Base-by-base conservation (phyloP, 2,888 invertebrate species). In the Xiphydria camelus region DNA sequence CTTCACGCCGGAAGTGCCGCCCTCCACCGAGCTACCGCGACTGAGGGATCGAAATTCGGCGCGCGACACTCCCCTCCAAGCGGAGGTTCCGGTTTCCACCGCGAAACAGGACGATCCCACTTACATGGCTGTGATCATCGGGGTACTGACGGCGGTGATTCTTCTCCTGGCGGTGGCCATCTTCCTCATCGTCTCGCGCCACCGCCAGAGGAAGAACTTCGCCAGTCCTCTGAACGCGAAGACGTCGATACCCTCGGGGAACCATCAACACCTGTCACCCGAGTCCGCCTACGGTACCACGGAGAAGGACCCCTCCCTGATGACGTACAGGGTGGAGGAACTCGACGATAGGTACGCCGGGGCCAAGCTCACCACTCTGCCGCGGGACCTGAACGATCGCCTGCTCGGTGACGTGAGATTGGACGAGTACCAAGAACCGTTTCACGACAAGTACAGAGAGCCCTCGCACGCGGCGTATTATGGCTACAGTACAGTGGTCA, bases 131-230 rank as follows among this genome's bases (percentile, higher is more conserved):
- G 76, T 80, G 53, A 79, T 80, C 57, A 79, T 81, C 55, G 82
- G 82, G 10, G 77, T 82, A 12, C 66, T 83, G 39, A 81, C 80
- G 42, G 82, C 82, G 1, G 79, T 83, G 47, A 80, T 83, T 47
- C 75, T 83, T 38, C 70, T 83, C 12, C 70, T 82, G 41, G 80
- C 81, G 12, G 79, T 81, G 29, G 78, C 80, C 47, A 81, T 83
- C 55, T 78, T 80, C 62, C 72, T 82, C 45, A 81, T 83, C 67
- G 74, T 81, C 22, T 70, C 77, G 14, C 68, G 79, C 4, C 79
- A 80, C 60, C 68, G 79, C 4, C 78, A 78, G 52, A 69, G 80
- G 32, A 80, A 81, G 56, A 76, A 77, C 53, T 78, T 78, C 55
- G 76, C 78, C 6, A 77, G 77, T 45, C 78, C 79, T 0, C 56